phyloP scores from a whole-genome alignment of 2,797 vertebrate species.

The Anguilla anguilla region DNA sequence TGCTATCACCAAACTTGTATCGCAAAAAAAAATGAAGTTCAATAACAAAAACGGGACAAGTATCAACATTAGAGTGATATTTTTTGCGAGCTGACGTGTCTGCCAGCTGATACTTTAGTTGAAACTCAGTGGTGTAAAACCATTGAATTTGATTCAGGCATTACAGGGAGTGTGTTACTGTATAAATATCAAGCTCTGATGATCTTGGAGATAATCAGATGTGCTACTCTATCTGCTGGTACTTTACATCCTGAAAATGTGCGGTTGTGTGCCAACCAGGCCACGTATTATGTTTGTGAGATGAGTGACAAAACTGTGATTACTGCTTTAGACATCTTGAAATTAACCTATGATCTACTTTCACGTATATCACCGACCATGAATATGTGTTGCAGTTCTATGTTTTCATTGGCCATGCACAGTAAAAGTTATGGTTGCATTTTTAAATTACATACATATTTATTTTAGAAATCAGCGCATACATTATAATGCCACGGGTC shows the following conservation, averaged over 20 bases:
- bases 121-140: background rate
- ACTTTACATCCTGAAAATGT: background rate
- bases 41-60: background rate
- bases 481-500: too few relatives aligned
- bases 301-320: background rate
- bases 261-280: background rate
- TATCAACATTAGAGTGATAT: background rate
- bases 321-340: background rate
- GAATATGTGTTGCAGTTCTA: background rate
- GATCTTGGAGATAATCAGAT: background rate
- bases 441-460: too few relatives aligned
- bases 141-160: background rate
- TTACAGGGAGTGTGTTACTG: background rate
- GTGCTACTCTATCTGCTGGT: background rate
- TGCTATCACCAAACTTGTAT: background rate
- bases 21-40: background rate
- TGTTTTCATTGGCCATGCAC: too few relatives aligned
- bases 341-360: background rate
- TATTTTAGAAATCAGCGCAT: too few relatives aligned
- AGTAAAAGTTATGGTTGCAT: too few relatives aligned
- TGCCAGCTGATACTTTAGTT: background rate
- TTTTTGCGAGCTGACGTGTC: background rate
- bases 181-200: background rate
- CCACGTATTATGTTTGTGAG: background rate
- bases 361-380: background rate